Conservation (phyloP, 2,113 vertebrate species). For the Taxidea taxus region DNA sequence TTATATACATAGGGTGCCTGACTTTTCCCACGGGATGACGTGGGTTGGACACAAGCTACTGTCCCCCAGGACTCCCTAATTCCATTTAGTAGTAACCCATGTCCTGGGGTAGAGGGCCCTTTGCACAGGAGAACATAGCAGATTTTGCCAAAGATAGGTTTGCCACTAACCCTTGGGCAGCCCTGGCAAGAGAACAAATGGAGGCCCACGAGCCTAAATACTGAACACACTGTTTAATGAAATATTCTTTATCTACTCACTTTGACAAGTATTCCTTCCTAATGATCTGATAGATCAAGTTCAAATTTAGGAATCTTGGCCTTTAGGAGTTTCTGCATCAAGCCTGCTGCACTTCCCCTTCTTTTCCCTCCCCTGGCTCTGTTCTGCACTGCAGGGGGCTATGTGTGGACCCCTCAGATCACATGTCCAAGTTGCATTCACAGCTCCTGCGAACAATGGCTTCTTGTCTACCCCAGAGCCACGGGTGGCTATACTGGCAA, state of each 20-base stretch:
- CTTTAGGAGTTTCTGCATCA: background rate
- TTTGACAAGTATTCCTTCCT: background rate
- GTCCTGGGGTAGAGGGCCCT: background rate
- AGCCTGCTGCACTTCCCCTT: background rate
- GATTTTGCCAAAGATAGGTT: background rate
- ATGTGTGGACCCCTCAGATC: background rate
- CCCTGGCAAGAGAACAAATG: background rate
- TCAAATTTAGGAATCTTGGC: background rate
- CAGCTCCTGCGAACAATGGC: background rate
- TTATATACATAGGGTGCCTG: background rate
- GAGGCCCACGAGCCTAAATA: background rate
- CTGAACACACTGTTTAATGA: background rate
- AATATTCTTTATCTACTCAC: background rate
- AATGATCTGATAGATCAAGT: background rate
- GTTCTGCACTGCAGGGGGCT: background rate
- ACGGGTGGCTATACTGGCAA: background rate
- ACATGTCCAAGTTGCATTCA: background rate
- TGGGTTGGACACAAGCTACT: background rate
- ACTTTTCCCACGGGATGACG: background rate
- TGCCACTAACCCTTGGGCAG: background rate
- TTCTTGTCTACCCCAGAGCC: background rate
- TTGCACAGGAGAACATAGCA: background rate
- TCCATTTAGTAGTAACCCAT: background rate
- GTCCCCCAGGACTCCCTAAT: background rate
- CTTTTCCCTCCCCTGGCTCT: background rate